These are phyloP conservation scores for Sinotaia quadrata DNA, from an alignment of 2,888 invertebrate species.

Conservation along the genomic window DNA sequence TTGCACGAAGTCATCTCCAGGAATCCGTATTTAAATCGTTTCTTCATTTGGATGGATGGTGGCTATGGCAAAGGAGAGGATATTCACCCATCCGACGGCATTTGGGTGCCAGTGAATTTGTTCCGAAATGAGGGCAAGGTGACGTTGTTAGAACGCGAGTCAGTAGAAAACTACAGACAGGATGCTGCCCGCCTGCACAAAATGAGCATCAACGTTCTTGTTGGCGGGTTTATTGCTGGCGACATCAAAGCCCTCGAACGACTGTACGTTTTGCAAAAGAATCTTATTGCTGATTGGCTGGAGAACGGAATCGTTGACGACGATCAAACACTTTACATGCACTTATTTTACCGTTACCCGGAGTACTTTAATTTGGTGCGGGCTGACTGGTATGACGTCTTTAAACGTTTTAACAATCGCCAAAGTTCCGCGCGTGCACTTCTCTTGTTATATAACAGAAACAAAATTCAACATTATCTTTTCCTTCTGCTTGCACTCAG, in stretches of 20 bases:
- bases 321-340: conserved; percentile 63
- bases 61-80: conserved; percentile 67
- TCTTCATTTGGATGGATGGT: conserved; percentile 69
- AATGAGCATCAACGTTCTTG: conserved; percentile 32
- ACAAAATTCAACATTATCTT: too few relatives aligned
- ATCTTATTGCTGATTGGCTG: conserved; percentile 63
- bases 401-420: conserved; percentile 25
- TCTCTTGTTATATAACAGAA: too few relatives aligned
- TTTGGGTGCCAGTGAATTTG: conserved; percentile 41
- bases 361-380: conserved; percentile 28
- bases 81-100: conserved; percentile 38
- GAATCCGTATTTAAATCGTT: conserved; percentile 61
- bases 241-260: conserved; percentile 52
- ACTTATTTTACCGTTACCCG: conserved; percentile 24
- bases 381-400: conserved; percentile 34
- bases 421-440: too few relatives aligned
- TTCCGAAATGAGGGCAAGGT: conserved; percentile 34
- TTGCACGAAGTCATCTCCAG: conserved; percentile 58
- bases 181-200: conserved; percentile 30
- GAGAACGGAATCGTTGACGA: conserved; percentile 66
- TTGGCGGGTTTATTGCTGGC: conserved; percentile 68
- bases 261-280: conserved; percentile 57
- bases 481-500: too few relatives aligned
- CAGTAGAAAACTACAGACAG: conserved; percentile 12
- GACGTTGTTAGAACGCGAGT: conserved; percentile 40